Percentiles rank a stretch among this genome's conserved stretches.
phyloP scores from a whole-genome alignment of 2,888 invertebrate species.

The Lathronympha strigana region DNA sequence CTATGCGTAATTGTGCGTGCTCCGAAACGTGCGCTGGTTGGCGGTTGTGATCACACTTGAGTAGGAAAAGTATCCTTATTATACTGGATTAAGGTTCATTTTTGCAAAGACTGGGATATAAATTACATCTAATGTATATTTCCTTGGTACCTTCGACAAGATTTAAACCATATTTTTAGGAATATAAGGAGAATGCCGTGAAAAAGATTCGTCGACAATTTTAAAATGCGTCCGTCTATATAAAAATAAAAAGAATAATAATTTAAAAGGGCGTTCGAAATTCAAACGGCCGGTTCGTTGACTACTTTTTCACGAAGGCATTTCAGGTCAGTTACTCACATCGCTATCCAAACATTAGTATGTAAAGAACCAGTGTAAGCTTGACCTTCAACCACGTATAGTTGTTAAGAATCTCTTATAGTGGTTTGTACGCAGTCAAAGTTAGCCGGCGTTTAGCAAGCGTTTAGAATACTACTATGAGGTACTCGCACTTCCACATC shows the following conservation, averaged over 20 bases:
- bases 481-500: conserved; percentile 52
- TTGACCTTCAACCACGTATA: not conserved
- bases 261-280: conserved; percentile 30
- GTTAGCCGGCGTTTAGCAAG: not conserved
- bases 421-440: not conserved
- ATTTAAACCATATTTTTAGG: no score
- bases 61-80: not conserved
- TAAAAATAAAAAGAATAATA: conserved; percentile 4
- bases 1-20: not conserved
- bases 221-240: not conserved
- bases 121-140: no score
- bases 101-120: not conserved
- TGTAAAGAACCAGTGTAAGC: not conserved
- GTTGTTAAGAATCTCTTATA: not conserved
- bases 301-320: conserved; percentile 43
- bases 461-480: not conserved
- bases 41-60: conserved; percentile 4
- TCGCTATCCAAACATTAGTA: not conserved
- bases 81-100: not conserved
- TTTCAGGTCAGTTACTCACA: conserved; percentile 25
- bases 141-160: no score
- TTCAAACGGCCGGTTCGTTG: conserved; percentile 35
- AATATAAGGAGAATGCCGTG: no score
- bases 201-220: not conserved
- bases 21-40: conserved; percentile 4